Evolutionary conservation across 1,140 invertebrate species (phyloP).

Genomic region (Drosophila nebulosa): DNA sequence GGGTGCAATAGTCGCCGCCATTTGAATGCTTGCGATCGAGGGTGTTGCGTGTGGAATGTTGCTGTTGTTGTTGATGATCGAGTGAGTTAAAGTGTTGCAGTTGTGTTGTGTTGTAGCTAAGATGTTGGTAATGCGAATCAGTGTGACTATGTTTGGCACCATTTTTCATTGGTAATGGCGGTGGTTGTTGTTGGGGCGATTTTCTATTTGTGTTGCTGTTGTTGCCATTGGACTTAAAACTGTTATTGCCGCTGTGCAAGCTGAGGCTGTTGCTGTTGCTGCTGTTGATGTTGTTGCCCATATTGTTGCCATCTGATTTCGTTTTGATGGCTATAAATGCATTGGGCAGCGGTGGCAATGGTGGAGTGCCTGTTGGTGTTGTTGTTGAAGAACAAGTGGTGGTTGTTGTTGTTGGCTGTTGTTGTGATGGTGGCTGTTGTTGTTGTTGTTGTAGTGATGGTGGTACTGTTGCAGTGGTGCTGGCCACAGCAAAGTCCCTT

Average conservation of each 20-base stretch:
- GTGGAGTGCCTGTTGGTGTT: conserved; percentile 65
- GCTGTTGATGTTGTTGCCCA: conserved; percentile 42
- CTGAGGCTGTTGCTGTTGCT: conserved; percentile 66
- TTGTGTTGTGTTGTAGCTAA: conserved; percentile 61
- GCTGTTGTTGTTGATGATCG: background rate
- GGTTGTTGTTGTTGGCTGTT: conserved; percentile 28
- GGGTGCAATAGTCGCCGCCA: conserved; percentile 61
- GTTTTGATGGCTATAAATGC: conserved; percentile 76
- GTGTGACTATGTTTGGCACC: conserved; percentile 49
- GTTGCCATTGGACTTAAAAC: conserved; percentile 66
- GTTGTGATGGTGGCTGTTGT: conserved; percentile 41
- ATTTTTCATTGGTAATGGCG: conserved; percentile 68
- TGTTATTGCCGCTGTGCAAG: conserved; percentile 65
- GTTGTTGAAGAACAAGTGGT: background rate
- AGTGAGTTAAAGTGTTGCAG: conserved; percentile 30
- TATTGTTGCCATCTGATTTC: conserved; percentile 55
- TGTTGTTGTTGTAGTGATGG: conserved; percentile 39
- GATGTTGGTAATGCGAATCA: conserved; percentile 71
- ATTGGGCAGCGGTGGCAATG: conserved; percentile 72
- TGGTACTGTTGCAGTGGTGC: conserved; percentile 45
- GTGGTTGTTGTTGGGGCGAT: conserved; percentile 61
- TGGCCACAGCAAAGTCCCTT: conserved; percentile 71
- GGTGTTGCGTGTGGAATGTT: conserved; percentile 54
- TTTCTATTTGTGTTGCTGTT: conserved; percentile 44
- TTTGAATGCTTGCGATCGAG: conserved; percentile 61